Base-by-base conservation (phyloP, 2,888 invertebrate species). In the Glyphotaelius pellucidus region DNA sequence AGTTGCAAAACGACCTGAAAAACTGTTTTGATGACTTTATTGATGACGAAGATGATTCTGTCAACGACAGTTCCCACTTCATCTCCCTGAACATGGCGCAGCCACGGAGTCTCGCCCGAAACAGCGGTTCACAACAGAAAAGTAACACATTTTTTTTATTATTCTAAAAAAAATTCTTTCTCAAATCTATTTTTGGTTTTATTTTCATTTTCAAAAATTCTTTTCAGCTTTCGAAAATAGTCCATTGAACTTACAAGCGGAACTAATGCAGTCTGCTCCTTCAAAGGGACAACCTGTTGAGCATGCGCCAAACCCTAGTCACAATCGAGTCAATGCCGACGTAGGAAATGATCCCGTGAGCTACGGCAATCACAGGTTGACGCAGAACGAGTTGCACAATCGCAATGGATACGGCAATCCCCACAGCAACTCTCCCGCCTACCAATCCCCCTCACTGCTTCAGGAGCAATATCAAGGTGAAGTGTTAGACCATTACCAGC, bases 1-100 rank as follows among this genome's bases (percentile, higher is more conserved):
- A 98, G 98, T 95, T 98, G 79, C 96, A 97, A 93, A 96, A 97
- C 94, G 95, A 97, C 93, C 94, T 98, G 91, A 96, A 96, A 93
- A 97, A 97, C 94, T 97, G 97, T n/a, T 97, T 98, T 94, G 97
- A 97, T 94, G 97, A 97, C 94, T 95, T 98, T 83, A 95, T 96
- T 92, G 97, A 97, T 92, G 97, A 97, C 93, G 97, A 97, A 93
- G 97, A 95, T 80, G 96, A 96, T 92, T 96, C 97, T 92, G 97
- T 97, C 25, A 96, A 97, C 85, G 96, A 97, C 94, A 96, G 96
- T 94, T 95, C 95, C 19, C 96, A 96, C 93, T 96, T 95, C 93
- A 95, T 96, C 32, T 92, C 93, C 5, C 31, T 92, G 79, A 52
- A 92, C n/a, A 89, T 89, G 67, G 67, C 89, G 7, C 91, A 86